Base-by-base conservation (phyloP, 2,113 vertebrate species). In the Corydoras maculifer region DNA sequence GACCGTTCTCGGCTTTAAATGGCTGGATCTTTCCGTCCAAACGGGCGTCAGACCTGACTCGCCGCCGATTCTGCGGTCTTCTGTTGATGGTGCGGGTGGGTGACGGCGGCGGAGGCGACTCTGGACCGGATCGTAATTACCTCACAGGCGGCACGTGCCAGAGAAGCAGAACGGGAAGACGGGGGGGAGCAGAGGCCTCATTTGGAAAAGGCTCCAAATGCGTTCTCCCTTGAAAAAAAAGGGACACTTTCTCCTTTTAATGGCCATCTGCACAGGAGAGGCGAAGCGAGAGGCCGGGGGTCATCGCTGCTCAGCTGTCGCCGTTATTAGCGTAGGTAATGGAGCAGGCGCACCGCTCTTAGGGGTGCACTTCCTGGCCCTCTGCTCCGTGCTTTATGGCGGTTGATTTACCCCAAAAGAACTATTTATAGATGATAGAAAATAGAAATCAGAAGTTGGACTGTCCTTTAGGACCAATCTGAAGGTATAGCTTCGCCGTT, bases 181-280 rank as follows among this genome's bases (percentile, higher is more conserved):
- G n/a, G 15, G 70, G 67, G 72, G 79, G 84, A 66, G 59, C 66
- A 86, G 79, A 81, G 84, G 75, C 73, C 69, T 84, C 62, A 88
- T 90, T 90, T 88, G 84, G 83, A 87, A 79, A 85, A 88, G 84
- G 82, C 85, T 87, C 86, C 87, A 89, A 90, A 88, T 89, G 87
- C 83, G 80, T 94, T 94, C 90, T 91, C 84, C 77, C 73, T 76
- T 88, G 90, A 91, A 91, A 88, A 43, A 90, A 93, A 94, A 92
- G 91, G 93, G 93, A 92, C 93, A 94, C 92, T 93, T 93, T 96
- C 93, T 93, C 93, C 93, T 93, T 85, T 88, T 97, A 96, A 96
- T 96, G 94, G 92, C 95, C 94, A 97, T 98, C 95, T 98, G 95
- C 94, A 94, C 93, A 94, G 92, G 94, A 94, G 93, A 94, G 93